Percentiles rank a stretch among this genome's conserved stretches.
These are phyloP conservation scores for Ladona fulva DNA, from an alignment of 1,140 invertebrate genomes.

Conservation along the genomic window DNA sequence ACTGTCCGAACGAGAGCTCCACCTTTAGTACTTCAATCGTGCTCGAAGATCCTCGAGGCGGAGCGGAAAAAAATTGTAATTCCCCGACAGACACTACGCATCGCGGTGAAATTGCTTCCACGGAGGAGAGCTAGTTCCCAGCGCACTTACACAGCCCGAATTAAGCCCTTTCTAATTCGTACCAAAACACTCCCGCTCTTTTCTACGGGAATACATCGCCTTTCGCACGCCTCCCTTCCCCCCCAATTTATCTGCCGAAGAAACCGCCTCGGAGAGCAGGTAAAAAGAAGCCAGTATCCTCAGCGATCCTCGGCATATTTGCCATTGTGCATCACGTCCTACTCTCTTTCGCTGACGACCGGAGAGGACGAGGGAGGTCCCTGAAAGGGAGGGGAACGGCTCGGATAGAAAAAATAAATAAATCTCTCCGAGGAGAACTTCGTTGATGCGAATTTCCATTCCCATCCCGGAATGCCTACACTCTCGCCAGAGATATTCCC, in stretches of 20 bases:
- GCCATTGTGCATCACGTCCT: slow-evolving; percentile 1
- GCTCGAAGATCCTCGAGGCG: too few species aligned
- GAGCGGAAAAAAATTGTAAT: too few species aligned
- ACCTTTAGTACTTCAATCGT: too few species aligned
- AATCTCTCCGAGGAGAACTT: background rate
- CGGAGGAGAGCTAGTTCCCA: too few species aligned
- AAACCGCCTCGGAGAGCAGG: background rate
- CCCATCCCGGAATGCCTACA: background rate
- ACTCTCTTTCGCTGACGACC: background rate
- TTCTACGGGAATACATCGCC: background rate
- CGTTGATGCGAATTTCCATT: background rate
- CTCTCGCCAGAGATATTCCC: background rate
- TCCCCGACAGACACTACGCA: too few species aligned
- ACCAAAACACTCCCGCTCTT: background rate
- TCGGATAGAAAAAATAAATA: background rate
- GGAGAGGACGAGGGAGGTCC: background rate
- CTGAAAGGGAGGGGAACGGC: background rate
- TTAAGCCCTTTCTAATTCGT: background rate
- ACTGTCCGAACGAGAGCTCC: too few species aligned
- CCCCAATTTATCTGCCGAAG: background rate
- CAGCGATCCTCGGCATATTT: background rate
- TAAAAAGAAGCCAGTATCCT: background rate
- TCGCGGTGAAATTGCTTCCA: too few species aligned
- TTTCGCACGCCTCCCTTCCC: background rate
- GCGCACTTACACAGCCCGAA: too few species aligned